Evolutionary conservation across 2,113 vertebrate genomes (phyloP), one percentile per base, ranked within the genome.

Genomic region (Thinocorus orbignyianus): DNA sequence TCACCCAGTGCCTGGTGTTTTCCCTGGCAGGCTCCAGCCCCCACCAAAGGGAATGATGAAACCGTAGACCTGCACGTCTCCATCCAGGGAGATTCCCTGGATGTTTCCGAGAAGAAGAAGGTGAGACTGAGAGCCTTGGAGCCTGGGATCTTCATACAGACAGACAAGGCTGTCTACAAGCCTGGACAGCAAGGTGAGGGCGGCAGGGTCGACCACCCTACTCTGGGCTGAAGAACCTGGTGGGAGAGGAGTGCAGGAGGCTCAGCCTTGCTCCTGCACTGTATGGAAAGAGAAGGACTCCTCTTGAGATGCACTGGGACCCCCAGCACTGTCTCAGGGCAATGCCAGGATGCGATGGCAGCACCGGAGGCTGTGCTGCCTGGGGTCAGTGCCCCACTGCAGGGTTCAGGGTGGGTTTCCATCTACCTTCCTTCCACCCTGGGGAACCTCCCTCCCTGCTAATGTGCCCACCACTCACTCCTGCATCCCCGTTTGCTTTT

Each of bases 161-260:
- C 94, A 3, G 95, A 94, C 69, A 96, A 93, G 31, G 69, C 90
- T 57, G 55, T 96, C 60, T 95, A 95, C 88, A 96, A 91, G n/a
- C 90, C 94, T 11, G 94, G 90, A 20, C 95, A 96, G 69, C 22
- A 86, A 84, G 95, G 95, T 96, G 94, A 84, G 87, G 22, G 37
- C 11, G 9, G 11, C 44, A 41, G 68, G 44, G 41, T 35, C 46
- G 42, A 51, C 22, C 35, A 35, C 7, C 6, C 35, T 14, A 31
- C 31, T 61, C 70, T 37, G 51, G 46, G 31, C 24, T 81, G 62
- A 49, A n/a, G 71, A 58, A n/a, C 13, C 52, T 66, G 42, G 3
- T 35, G 77, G 81, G 46, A 70, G 20, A n/a, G 39, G 26, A 28
- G 9, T 16, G 10, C 41, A 17, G 74, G 66, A 46, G 54, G 35